Evolutionary conservation across 2,113 vertebrate genomes (phyloP).

Genomic region (Centropus bengalensis): DNA sequence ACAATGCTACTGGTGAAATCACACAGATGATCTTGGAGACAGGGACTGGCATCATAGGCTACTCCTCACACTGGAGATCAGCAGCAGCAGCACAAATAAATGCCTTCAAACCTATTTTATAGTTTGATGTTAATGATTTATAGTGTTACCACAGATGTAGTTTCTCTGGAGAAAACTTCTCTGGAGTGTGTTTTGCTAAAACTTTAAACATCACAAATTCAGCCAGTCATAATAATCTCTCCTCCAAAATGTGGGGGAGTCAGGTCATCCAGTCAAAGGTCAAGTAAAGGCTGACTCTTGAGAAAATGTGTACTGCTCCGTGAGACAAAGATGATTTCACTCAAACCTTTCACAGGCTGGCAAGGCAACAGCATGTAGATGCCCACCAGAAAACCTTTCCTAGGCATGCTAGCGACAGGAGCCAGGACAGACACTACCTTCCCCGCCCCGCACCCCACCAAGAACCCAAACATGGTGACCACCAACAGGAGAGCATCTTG

Average conservation of each 20-base stretch:
- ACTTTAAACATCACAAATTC: slow-evolving; percentile 21
- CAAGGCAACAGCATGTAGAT: neutral
- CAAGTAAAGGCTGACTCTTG: neutral
- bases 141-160: neutral
- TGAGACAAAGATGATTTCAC: neutral
- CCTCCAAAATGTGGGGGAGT: neutral
- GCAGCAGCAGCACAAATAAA: neutral
- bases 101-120: neutral
- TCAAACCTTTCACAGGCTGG: neutral
- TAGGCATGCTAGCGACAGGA: neutral
- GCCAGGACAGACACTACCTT: neutral
- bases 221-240: neutral
- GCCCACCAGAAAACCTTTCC: neutral
- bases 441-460: too few relatives aligned
- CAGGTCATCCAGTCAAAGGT: neutral
- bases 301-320: neutral
- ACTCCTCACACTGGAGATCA: neutral
- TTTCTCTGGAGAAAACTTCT: neutral
- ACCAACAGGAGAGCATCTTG: neutral
- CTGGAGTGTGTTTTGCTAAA: neutral
- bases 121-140: slow-evolving; percentile 37
- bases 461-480: neutral
- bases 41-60: neutral
- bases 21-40: neutral
- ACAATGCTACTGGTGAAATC: neutral